Evolutionary conservation across 1,140 invertebrate species (phyloP).

Genomic region (Bilobella aurantiaca): DNA sequence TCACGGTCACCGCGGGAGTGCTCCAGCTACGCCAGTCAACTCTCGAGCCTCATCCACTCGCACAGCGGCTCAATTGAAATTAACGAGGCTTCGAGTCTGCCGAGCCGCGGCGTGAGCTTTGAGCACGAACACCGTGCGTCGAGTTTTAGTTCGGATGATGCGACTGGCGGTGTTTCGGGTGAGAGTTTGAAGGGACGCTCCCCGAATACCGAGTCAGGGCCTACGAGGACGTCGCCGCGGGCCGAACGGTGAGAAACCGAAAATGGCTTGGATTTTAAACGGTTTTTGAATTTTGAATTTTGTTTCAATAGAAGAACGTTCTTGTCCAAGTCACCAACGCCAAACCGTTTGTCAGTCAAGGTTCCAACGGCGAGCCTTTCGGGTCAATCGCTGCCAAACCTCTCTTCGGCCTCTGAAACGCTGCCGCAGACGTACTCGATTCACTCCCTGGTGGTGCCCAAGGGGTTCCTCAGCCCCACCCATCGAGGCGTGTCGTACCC

Average conservation of each 20-base stretch:
- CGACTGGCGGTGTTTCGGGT: slow-evolving; percentile 35
- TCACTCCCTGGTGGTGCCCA: slow-evolving; percentile 39
- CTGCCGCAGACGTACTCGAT: slow-evolving; percentile 42
- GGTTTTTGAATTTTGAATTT: slow-evolving; percentile 12
- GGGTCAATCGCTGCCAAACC: slow-evolving; percentile 61
- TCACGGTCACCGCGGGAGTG: slow-evolving; percentile 37
- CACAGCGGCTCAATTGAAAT: slow-evolving; percentile 60
- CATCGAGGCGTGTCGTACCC: slow-evolving; percentile 61
- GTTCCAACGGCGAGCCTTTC: slow-evolving; percentile 51
- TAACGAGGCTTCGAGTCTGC: slow-evolving; percentile 50
- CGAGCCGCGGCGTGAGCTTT: slow-evolving; percentile 47
- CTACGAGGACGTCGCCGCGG: slow-evolving; percentile 33
- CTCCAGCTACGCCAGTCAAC: slow-evolving; percentile 38
- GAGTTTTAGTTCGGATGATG: slow-evolving; percentile 51
- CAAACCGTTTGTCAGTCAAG: slow-evolving; percentile 64
- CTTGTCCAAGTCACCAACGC: slow-evolving; percentile 42
- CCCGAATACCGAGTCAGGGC: slow-evolving; percentile 27
- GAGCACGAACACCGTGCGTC: slow-evolving; percentile 48
- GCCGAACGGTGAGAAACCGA: slow-evolving; percentile 21
- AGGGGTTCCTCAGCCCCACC: slow-evolving; percentile 27
- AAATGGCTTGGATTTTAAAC: background rate
- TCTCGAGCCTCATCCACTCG: slow-evolving; percentile 40
- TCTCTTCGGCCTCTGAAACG: slow-evolving; percentile 47
- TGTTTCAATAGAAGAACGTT: slow-evolving; percentile 37
- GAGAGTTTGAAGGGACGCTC: slow-evolving; percentile 20